These are phyloP conservation scores for Copidosoma aretas DNA, from an alignment of 2,888 invertebrate genomes.

Conservation along the genomic window DNA sequence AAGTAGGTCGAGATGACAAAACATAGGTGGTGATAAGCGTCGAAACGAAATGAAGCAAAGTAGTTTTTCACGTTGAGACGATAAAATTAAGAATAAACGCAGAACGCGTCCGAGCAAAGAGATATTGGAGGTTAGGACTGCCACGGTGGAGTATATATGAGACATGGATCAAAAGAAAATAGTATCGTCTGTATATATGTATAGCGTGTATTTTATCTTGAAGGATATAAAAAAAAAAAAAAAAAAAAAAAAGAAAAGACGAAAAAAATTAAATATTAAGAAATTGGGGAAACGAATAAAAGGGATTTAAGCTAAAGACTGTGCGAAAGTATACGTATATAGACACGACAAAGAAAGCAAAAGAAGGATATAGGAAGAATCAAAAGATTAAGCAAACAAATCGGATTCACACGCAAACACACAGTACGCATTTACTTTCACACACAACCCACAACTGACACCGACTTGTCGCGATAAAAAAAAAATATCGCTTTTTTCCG, in stretches of 20 bases:
- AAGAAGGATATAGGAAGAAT: slow-evolving; percentile 30
- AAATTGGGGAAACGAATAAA: slow-evolving; percentile 22
- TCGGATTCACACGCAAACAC: slow-evolving; percentile 24
- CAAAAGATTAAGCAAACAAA: slow-evolving; percentile 36
- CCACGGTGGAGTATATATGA: slow-evolving; percentile 9
- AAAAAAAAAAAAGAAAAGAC: slow-evolving; percentile 1
- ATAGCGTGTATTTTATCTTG: slow-evolving; percentile 46
- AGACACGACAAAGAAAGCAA: slow-evolving; percentile 9
- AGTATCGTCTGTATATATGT: slow-evolving; percentile 58
- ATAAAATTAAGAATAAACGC: slow-evolving; percentile 4
- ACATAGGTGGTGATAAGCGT: slow-evolving; percentile 3
- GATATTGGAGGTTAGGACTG: too few relatives aligned
- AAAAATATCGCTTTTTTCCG: not conserved
- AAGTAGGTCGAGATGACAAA: not conserved
- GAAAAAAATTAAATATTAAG: slow-evolving; percentile 24
- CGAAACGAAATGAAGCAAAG: slow-evolving; percentile 7
- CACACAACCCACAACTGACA: slow-evolving; percentile 20
- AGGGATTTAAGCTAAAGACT: slow-evolving; percentile 42
- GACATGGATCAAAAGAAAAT: slow-evolving; percentile 41
- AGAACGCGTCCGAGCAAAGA: slow-evolving; percentile 13
- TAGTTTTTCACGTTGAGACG: slow-evolving; percentile 9
- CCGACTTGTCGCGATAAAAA: not conserved
- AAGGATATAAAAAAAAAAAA: slow-evolving; percentile 4
- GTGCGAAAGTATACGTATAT: slow-evolving; percentile 15
- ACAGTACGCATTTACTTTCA: slow-evolving; percentile 4